A percentile compares a stretch with the other conserved stretches of the same genome.
Conservation (phyloP, 1,140 invertebrate species). For the Heliconius himera region DNA sequence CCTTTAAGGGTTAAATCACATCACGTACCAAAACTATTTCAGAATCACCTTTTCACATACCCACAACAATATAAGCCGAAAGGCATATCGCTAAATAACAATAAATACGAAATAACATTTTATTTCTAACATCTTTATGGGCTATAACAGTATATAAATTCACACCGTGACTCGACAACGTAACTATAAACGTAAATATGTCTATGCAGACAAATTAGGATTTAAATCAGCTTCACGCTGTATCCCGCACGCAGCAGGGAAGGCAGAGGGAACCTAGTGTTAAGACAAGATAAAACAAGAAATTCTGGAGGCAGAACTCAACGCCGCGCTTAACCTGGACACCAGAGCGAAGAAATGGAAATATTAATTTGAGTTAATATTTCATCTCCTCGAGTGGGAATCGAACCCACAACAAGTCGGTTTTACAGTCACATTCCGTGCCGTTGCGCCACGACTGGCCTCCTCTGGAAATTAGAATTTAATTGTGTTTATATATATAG, state of each 20-base stretch:
- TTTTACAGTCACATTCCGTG: too few species aligned
- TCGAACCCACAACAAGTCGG: too few species aligned
- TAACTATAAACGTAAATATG: constrained; percentile 21
- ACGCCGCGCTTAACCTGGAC: too few species aligned
- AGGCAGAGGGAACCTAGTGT: too few species aligned
- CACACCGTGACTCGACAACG: constrained; percentile 20
- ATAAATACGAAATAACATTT: constrained; percentile 24
- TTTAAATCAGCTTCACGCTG: neutral
- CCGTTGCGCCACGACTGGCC: too few species aligned
- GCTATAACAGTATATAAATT: constrained; percentile 10
- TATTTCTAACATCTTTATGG: constrained; percentile 29
- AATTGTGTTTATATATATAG: neutral
- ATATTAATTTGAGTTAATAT: too few species aligned
- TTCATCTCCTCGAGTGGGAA: too few species aligned
- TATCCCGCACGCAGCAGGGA: too few species aligned
- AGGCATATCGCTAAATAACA: constrained; percentile 16
- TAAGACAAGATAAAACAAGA: too few species aligned
- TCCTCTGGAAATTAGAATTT: neutral
- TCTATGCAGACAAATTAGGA: neutral
- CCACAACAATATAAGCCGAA: neutral
- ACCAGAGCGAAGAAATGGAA: too few species aligned
- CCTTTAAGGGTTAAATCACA: too few species aligned
- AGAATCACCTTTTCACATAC: neutral
- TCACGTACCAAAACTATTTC: neutral
- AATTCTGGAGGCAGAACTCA: too few species aligned